Conservation (phyloP, 2,113 vertebrate genomes). For the Pangasianodon hypophthalmus region DNA sequence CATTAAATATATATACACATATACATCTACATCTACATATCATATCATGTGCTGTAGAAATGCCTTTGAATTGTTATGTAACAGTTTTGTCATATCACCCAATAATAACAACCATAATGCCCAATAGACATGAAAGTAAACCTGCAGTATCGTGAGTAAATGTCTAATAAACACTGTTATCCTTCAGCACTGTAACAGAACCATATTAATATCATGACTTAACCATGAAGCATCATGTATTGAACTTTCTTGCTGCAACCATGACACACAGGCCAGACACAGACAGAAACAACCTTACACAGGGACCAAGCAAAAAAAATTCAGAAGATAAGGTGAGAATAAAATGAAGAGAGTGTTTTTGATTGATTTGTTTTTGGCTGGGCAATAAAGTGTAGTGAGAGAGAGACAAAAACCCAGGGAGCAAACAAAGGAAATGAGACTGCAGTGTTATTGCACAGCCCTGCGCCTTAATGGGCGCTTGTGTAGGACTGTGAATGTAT, state of each 20-base stretch:
- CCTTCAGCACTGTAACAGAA: neutral
- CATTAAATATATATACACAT: too few relatives aligned
- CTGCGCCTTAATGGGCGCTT: constrained; percentile 34
- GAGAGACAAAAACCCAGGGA: neutral
- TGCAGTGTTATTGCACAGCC: constrained; percentile 21
- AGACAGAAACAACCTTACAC: neutral
- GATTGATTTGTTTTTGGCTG: neutral
- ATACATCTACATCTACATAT: too few relatives aligned
- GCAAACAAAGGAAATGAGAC: neutral
- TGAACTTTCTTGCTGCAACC: neutral
- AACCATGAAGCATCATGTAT: neutral
- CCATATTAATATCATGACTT: neutral
- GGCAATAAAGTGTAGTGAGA: neutral
- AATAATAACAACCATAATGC: neutral
- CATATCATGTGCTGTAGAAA: neutral
- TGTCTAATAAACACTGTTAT: neutral
- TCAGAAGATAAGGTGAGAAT: neutral
- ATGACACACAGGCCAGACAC: neutral
- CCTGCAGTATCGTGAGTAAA: neutral
- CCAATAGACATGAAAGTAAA: neutral
- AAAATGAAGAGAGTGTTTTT: neutral
- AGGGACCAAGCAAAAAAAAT: neutral
- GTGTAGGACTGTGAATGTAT: constrained; percentile 52
- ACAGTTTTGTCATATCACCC: neutral
- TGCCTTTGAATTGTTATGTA: neutral